Percentiles rank a stretch among this genome's conserved stretches.
Conservation (phyloP, 2,113 vertebrate genomes). For the Pseudopipra pipra region DNA sequence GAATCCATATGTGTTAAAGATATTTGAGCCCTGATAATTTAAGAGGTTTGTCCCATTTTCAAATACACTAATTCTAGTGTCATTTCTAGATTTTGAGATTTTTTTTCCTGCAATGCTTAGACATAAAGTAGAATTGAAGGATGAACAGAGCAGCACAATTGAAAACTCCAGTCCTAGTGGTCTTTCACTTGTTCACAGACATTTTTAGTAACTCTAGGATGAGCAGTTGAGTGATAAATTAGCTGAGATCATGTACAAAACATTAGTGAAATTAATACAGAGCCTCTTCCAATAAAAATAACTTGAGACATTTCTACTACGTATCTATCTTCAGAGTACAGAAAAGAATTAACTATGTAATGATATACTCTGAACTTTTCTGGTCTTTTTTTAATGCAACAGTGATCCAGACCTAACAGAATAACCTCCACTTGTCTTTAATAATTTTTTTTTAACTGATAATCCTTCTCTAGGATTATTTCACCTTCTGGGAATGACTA, state of each 20-base stretch:
- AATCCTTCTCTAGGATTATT: neutral
- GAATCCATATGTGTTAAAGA: neutral
- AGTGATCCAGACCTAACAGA: neutral
- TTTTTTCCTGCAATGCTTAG: neutral
- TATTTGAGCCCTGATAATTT: neutral
- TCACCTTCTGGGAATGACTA: neutral
- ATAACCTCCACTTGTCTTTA: neutral
- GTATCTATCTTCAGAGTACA: neutral
- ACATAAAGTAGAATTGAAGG: neutral
- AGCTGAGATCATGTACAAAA: neutral
- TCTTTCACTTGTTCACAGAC: neutral
- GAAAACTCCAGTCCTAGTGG: neutral
- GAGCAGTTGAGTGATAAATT: neutral
- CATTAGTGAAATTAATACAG: neutral
- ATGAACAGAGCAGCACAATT: neutral
- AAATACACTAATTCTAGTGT: neutral
- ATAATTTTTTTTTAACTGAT: neutral
- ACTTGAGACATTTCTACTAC: neutral
- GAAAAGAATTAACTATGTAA: neutral
- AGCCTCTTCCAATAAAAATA: neutral
- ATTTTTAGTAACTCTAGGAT: neutral
- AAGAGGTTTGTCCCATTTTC: neutral
- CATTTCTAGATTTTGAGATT: neutral
- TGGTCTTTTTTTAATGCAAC: neutral
- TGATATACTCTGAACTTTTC: neutral